A percentile compares a stretch with the other conserved stretches of the same genome.
These are phyloP conservation scores for Philopedon plagiatum DNA, from an alignment of 2,888 invertebrate species.

Conservation along the genomic window DNA sequence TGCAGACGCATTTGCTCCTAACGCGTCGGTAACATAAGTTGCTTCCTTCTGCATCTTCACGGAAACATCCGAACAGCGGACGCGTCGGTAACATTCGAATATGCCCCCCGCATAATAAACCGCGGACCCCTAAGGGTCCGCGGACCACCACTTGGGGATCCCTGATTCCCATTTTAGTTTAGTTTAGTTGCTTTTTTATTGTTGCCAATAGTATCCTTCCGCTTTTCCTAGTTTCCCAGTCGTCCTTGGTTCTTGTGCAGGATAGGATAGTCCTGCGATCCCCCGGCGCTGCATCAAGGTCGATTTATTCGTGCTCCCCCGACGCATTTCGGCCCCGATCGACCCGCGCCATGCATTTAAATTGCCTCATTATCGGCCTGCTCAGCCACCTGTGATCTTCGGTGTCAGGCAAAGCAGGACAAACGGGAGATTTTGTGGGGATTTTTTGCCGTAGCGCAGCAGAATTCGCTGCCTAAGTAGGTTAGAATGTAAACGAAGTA, in stretches of 20 bases:
- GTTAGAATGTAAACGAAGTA: conserved; percentile 25
- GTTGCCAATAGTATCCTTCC: not conserved
- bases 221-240: conserved; percentile 3
- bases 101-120: too few relatives aligned
- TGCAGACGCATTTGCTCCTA: too few relatives aligned
- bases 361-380: conserved; percentile 69
- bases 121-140: too few relatives aligned
- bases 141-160: too few relatives aligned
- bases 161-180: too few relatives aligned
- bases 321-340: conserved; percentile 39
- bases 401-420: conserved; percentile 45
- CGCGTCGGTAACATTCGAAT: too few relatives aligned
- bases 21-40: too few relatives aligned
- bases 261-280: conserved; percentile 1
- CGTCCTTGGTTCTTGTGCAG: not conserved
- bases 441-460: conserved; percentile 14
- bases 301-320: conserved; percentile 46
- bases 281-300: conserved; percentile 21
- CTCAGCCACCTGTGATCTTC: conserved; percentile 67
- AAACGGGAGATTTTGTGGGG: conserved; percentile 39
- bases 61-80: too few relatives aligned
- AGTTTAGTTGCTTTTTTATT: too few relatives aligned
- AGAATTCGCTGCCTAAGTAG: conserved; percentile 26
- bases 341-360: conserved; percentile 70
- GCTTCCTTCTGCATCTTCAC: too few relatives aligned